phyloP scores from a whole-genome alignment of 2,113 vertebrate species.

The Bufo gargarizans region DNA sequence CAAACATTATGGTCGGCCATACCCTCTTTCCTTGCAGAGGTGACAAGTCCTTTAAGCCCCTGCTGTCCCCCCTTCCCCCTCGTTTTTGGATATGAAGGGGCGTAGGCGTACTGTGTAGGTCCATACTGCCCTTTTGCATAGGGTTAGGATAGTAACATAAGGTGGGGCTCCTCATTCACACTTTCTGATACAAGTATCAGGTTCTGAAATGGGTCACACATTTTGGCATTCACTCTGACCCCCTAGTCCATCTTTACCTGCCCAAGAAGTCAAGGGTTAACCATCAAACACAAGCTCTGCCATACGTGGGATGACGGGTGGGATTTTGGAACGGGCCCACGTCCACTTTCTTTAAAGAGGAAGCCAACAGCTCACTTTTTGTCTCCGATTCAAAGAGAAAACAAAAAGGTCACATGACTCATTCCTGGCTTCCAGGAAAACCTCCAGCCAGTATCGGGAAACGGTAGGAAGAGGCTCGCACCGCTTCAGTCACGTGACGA shows the following conservation, averaged over 20 bases:
- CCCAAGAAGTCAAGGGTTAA: background rate
- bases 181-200: no score
- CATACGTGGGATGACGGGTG: background rate
- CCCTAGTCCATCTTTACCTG: background rate
- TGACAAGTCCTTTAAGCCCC: no score
- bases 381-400: background rate
- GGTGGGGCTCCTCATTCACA: background rate
- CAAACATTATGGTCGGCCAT: no score
- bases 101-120: background rate
- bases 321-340: background rate
- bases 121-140: background rate
- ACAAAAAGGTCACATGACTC: conserved; percentile 30
- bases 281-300: background rate
- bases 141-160: background rate
- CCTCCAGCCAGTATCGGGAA: no score
- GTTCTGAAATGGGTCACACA: no score
- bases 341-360: background rate
- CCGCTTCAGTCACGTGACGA: no score
- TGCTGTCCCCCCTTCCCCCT: background rate
- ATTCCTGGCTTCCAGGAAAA: conserved; percentile 4
- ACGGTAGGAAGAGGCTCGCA: no score
- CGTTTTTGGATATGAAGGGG: background rate
- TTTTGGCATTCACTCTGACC: background rate
- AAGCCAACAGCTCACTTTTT: background rate
- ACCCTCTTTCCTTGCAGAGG: no score